A percentile compares a stretch with the other conserved stretches of the same genome.
Evolutionary conservation across 2,797 vertebrate genomes (phyloP).

Genomic region (Melanogrammus aeglefinus): DNA sequence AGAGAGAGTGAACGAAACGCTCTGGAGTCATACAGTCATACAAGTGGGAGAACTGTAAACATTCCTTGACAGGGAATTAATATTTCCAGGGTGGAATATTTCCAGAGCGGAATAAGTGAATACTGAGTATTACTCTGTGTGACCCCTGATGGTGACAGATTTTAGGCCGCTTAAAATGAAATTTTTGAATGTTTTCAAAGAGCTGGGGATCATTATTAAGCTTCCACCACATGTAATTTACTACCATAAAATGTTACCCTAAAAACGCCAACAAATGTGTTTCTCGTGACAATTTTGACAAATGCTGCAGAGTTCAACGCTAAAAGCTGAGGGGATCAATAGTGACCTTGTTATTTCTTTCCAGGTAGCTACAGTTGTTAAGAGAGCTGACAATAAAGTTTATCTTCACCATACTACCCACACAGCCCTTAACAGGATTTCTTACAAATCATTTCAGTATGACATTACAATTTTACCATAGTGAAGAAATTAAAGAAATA

Average conservation of each 20-base stretch:
- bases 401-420: not conserved
- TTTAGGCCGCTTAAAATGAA: not conserved
- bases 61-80: not conserved
- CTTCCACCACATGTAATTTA: not conserved
- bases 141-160: not conserved
- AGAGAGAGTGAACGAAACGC: not conserved
- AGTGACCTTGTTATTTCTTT: not conserved
- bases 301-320: not conserved
- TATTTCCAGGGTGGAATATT: not conserved
- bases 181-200: not conserved
- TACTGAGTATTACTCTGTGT: not conserved
- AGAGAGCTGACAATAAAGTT: not conserved
- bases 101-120: not conserved
- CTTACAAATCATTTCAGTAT: not conserved
- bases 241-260: not conserved
- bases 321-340: not conserved
- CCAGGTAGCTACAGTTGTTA: not conserved
- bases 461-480: not conserved
- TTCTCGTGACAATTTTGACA: not conserved
- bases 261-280: not conserved
- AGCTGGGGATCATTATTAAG: not conserved
- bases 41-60: conserved; percentile 1
- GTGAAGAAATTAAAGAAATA: not conserved
- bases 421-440: not conserved
- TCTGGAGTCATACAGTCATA: not conserved